phyloP scores from a whole-genome alignment of 2,888 invertebrate species.

The Anaspis maculata region DNA sequence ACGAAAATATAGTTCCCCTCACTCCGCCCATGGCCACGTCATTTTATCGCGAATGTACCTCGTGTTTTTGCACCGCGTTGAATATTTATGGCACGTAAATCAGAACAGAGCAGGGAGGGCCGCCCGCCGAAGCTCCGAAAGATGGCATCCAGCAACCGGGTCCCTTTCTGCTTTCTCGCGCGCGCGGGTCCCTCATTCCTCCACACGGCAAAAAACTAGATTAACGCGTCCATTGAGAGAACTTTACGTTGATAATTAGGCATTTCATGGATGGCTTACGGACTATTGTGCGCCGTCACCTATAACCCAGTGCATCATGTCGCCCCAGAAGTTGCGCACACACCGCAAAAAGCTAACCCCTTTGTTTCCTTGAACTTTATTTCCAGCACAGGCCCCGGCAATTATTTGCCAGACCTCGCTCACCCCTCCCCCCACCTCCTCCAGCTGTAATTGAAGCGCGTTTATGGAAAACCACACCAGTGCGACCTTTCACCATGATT shows the following conservation, averaged over 20 bases:
- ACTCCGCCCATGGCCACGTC: too few relatives aligned
- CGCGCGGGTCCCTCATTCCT: background rate
- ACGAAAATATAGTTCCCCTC: too few relatives aligned
- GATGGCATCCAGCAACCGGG: too few relatives aligned
- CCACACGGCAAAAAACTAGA: slow-evolving; percentile 8
- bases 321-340: background rate
- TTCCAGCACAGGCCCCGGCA: too few relatives aligned
- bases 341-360: background rate
- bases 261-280: slow-evolving; percentile 12
- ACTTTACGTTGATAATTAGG: slow-evolving; percentile 12
- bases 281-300: slow-evolving; percentile 8
- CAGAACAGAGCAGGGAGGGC: slow-evolving; percentile 1
- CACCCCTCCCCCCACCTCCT: too few relatives aligned
- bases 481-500: too few relatives aligned
- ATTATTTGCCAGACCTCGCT: too few relatives aligned
- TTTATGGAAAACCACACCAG: too few relatives aligned
- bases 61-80: slow-evolving; percentile 4
- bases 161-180: too few relatives aligned
- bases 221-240: slow-evolving; percentile 12
- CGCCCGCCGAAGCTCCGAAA: too few relatives aligned
- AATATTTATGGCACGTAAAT: slow-evolving; percentile 11
- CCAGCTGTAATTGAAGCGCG: too few relatives aligned
- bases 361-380: background rate
- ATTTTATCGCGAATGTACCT: slow-evolving; percentile 3
- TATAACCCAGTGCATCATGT: too few relatives aligned